These are phyloP conservation scores for Galeopterus variegatus DNA, from an alignment of 2,113 vertebrate genomes.

Conservation along the genomic window DNA sequence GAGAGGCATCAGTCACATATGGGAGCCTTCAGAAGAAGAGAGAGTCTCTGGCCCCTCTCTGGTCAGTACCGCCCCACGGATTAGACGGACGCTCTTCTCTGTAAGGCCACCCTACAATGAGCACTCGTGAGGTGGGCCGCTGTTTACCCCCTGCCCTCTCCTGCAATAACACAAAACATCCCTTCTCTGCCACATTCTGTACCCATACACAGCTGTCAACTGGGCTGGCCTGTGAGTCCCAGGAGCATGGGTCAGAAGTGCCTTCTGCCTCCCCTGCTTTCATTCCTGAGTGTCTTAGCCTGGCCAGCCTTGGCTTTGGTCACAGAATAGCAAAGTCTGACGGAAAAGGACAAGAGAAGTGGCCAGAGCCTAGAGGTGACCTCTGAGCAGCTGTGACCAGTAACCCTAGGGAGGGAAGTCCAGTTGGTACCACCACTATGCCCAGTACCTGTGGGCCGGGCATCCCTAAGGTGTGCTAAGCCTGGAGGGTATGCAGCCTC, in stretches of 20 bases:
- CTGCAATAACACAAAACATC: accelerated
- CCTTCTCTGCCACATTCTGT: not conserved
- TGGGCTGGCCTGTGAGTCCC: not conserved
- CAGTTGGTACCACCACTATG: accelerated
- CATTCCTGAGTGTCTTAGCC: not conserved
- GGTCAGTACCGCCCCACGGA: no score
- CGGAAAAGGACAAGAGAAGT: not conserved
- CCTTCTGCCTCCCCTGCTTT: not conserved
- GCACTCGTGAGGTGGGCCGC: accelerated
- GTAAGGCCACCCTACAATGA: accelerated
- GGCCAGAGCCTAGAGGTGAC: not conserved
- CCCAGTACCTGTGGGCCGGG: accelerated
- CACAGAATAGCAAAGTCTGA: not conserved
- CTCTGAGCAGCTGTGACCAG: not conserved
- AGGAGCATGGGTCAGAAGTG: not conserved
- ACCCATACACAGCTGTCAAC: not conserved
- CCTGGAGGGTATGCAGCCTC: not conserved
- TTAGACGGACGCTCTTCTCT: accelerated
- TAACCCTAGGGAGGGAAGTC: not conserved
- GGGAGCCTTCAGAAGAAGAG: not conserved
- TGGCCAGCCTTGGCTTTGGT: not conserved
- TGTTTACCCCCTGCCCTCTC: no score
- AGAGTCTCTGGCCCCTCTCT: not conserved
- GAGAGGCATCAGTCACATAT: accelerated
- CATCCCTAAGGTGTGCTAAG: accelerated